Percentiles rank a stretch among this genome's conserved stretches.
Conservation (phyloP, 2,797 vertebrate species). For the Threskiornis aethiopicus region DNA sequence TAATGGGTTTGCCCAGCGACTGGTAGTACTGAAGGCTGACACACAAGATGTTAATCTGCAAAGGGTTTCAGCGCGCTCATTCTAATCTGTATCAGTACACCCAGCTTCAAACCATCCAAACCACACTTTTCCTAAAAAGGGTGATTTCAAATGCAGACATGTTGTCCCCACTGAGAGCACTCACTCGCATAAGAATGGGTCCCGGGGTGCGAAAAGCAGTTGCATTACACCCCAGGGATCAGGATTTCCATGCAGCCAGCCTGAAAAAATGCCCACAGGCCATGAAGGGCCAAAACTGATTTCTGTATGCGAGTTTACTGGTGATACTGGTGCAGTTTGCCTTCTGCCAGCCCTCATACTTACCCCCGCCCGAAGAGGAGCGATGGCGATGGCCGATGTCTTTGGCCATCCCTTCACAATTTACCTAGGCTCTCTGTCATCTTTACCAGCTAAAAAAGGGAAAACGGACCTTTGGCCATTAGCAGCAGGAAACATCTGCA, state of each 20-base stretch:
- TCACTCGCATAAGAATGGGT: not conserved
- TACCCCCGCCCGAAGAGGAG: not conserved
- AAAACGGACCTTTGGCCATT: not conserved
- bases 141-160: not conserved
- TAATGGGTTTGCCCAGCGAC: not conserved
- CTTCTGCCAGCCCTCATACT: not conserved
- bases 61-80: not conserved
- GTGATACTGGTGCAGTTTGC: not conserved
- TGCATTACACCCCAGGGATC: not conserved
- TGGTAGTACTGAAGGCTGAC: not conserved
- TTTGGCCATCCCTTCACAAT: not conserved
- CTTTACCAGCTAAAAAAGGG: not conserved
- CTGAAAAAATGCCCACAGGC: not conserved
- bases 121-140: not conserved
- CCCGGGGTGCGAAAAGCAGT: not conserved
- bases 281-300: not conserved
- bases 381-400: fast-evolving
- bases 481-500: slow-evolving; percentile 10
- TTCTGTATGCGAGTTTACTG: fast-evolving
- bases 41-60: not conserved
- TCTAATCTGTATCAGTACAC: not conserved
- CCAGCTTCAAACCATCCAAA: not conserved
- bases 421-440: not conserved
- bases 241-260: not conserved
- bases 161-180: not conserved